Evolutionary conservation across 2,797 vertebrate species (phyloP).

Genomic region (Crotalus adamanteus): DNA sequence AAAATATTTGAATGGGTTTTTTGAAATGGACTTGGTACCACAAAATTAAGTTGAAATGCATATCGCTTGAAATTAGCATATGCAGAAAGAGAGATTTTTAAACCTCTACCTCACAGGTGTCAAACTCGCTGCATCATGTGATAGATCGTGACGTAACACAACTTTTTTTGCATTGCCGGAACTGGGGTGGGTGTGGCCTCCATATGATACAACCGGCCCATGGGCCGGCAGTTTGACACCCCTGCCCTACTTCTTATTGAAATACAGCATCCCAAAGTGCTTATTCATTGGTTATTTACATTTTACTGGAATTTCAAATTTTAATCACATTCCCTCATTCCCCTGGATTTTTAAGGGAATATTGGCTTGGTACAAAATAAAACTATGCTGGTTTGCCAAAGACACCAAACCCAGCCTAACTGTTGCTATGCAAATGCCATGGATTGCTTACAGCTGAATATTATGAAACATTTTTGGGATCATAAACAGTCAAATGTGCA

Average conservation of each 20-base stretch:
- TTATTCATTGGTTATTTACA: neutral
- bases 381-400: constrained; percentile 13
- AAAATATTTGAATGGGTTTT: neutral
- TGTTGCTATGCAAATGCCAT: neutral
- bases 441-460: neutral
- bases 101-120: neutral
- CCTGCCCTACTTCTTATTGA: neutral
- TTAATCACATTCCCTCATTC: neutral
- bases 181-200: no score
- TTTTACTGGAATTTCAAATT: constrained; percentile 32
- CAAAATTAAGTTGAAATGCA: neutral
- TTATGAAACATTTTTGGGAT: neutral
- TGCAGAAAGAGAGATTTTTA: neutral
- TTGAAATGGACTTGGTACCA: neutral
- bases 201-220: no score
- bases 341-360: constrained; percentile 2
- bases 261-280: neutral
- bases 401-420: constrained; percentile 7
- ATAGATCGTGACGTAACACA: no score
- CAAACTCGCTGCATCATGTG: no score
- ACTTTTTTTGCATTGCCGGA: no score
- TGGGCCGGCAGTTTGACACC: no score
- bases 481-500: constrained; percentile 27
- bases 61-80: neutral
- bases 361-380: constrained; percentile 5